Conservation (phyloP, 2,113 vertebrate species). For the Thunnus thynnus region DNA sequence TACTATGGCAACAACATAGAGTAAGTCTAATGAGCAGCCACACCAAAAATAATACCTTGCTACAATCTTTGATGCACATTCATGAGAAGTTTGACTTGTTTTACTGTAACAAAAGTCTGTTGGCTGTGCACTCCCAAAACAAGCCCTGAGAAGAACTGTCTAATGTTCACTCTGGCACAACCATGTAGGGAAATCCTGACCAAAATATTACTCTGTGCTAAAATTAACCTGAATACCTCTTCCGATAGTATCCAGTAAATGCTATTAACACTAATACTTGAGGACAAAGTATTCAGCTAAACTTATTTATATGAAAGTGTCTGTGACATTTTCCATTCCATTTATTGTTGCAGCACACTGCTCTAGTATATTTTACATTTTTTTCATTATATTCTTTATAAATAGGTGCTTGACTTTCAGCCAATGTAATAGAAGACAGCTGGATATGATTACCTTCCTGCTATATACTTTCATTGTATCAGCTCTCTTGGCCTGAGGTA, state of each 20-base stretch:
- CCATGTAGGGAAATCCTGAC: constrained; percentile 82
- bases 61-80: constrained; percentile 27
- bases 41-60: constrained; percentile 40
- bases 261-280: constrained; percentile 37
- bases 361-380: constrained; percentile 31
- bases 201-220: constrained; percentile 77
- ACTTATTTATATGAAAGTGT: constrained; percentile 36
- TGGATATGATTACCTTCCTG: constrained; percentile 82
- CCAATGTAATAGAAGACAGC: constrained; percentile 78
- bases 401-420: constrained; percentile 75
- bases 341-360: constrained; percentile 51
- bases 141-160: constrained; percentile 57
- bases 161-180: constrained; percentile 69
- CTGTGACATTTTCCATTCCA: constrained; percentile 58
- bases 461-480: constrained; percentile 82
- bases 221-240: constrained; percentile 68
- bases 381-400: constrained; percentile 69
- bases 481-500: constrained; percentile 78
- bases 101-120: constrained; percentile 53
- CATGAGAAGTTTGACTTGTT: constrained; percentile 45
- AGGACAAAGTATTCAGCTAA: constrained; percentile 50
- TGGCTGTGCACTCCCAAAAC: constrained; percentile 49
- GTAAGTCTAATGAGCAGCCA: constrained; percentile 41
- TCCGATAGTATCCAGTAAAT: constrained; percentile 52
- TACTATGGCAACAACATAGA: constrained; percentile 63